Evolutionary conservation across 2,113 vertebrate genomes (phyloP).

Genomic region (Ceyx cyanopectus): DNA sequence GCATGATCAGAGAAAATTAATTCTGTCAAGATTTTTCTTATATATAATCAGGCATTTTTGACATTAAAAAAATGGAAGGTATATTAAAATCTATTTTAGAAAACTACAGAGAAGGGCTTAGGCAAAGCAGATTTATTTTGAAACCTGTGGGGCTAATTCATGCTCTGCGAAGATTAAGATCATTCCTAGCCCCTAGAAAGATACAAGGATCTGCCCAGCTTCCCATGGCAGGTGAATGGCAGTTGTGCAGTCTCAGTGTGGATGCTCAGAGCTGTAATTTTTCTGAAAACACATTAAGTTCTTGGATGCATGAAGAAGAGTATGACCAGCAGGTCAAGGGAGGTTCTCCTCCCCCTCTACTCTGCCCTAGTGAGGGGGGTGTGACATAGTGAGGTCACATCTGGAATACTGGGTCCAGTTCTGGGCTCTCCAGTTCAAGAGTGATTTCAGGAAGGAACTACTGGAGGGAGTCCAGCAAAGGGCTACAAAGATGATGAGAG

Average conservation of each 20-base stretch:
- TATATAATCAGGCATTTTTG: not conserved
- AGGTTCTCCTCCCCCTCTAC: not conserved
- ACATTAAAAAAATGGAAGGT: not conserved
- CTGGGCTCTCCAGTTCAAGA: not conserved
- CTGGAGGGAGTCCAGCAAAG: not conserved
- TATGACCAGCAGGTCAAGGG: not conserved
- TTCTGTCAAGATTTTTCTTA: not conserved
- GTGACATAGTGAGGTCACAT: not conserved
- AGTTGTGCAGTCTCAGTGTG: not conserved
- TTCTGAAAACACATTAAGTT: not conserved
- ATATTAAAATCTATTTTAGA: not conserved
- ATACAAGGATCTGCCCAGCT: not conserved
- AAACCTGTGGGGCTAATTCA: not conserved
- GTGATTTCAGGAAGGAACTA: not conserved
- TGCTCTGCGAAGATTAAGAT: not conserved
- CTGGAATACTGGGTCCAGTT: not conserved
- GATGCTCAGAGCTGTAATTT: not conserved
- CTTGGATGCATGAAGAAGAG: not conserved
- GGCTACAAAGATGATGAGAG: not conserved
- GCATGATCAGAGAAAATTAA: not conserved
- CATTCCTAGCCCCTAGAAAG: not conserved
- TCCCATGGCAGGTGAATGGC: not conserved
- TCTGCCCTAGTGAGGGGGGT: not conserved
- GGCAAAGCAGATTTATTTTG: not conserved
- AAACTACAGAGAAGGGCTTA: not conserved